Percentiles rank a stretch among this genome's conserved stretches.
Evolutionary conservation across 1,140 invertebrate species (phyloP).

Genomic region (Liolophura sinensis): DNA sequence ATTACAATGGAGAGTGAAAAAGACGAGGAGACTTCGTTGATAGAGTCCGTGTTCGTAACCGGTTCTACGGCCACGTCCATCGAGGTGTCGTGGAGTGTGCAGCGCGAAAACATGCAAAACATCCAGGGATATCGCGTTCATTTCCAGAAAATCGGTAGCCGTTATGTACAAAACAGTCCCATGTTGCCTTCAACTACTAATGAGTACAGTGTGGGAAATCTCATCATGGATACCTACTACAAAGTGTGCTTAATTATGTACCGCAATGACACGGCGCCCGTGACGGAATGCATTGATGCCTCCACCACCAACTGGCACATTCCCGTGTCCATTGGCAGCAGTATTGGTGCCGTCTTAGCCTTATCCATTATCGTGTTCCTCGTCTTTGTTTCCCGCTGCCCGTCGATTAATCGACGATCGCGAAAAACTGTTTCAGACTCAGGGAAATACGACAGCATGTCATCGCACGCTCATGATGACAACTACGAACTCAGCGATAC

Average conservation of each 20-base stretch:
- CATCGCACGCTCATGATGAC: conserved; percentile 40
- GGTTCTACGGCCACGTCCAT: conserved; percentile 42
- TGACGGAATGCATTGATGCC: conserved; percentile 45
- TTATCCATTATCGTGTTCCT: conserved; percentile 50
- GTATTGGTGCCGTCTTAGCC: conserved; percentile 48
- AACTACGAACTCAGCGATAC: conserved; percentile 46
- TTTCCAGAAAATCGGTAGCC: conserved; percentile 43
- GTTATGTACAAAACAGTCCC: conserved; percentile 42
- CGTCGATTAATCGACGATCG: conserved; percentile 25
- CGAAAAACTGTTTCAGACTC: conserved; percentile 30
- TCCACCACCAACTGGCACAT: conserved; percentile 49
- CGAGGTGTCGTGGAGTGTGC: conserved; percentile 31
- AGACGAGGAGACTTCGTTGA: not conserved
- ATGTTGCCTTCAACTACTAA: conserved; percentile 20
- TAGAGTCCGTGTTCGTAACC: conserved; percentile 23
- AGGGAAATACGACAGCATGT: conserved; percentile 47
- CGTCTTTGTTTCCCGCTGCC: conserved; percentile 45
- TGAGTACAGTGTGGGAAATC: conserved; percentile 39
- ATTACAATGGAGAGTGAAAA: not conserved
- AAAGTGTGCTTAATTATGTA: conserved; percentile 49
- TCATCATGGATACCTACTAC: conserved; percentile 51
- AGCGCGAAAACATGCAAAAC: conserved; percentile 16
- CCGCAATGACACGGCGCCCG: conserved; percentile 30
- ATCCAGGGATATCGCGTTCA: conserved; percentile 34
- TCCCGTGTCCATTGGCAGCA: conserved; percentile 54